phyloP scores from a whole-genome alignment of 2,113 vertebrate genomes.

The Fregata magnificens region DNA sequence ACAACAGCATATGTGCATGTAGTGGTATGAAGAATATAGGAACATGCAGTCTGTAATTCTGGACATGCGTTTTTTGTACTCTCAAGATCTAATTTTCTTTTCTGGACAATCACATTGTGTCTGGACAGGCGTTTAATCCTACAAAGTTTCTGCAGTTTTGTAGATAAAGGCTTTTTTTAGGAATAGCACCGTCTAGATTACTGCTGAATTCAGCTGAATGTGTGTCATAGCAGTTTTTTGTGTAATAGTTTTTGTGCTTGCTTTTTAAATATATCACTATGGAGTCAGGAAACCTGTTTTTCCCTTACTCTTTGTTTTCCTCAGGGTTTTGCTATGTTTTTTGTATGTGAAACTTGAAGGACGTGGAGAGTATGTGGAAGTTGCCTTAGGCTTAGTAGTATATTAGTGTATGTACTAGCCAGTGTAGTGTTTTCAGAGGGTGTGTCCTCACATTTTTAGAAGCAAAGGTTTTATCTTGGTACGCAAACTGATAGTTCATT shows the following conservation, averaged over 20 bases:
- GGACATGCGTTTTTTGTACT: background rate
- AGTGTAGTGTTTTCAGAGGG: background rate
- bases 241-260: background rate
- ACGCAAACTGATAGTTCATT: background rate
- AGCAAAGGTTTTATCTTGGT: background rate
- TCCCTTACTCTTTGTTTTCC: background rate
- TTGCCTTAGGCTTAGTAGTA: background rate
- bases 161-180: background rate
- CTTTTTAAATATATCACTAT: background rate
- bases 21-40: background rate
- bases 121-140: background rate
- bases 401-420: background rate
- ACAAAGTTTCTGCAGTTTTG: background rate
- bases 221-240: background rate
- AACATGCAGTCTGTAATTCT: background rate
- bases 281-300: background rate
- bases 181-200: background rate
- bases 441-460: background rate
- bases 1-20: background rate
- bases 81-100: background rate
- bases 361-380: background rate
- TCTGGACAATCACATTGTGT: background rate
- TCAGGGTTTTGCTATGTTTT: background rate
- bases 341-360: background rate
- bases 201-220: background rate